Conservation (phyloP, 2,888 invertebrate species). For the Drosophila formosana region DNA sequence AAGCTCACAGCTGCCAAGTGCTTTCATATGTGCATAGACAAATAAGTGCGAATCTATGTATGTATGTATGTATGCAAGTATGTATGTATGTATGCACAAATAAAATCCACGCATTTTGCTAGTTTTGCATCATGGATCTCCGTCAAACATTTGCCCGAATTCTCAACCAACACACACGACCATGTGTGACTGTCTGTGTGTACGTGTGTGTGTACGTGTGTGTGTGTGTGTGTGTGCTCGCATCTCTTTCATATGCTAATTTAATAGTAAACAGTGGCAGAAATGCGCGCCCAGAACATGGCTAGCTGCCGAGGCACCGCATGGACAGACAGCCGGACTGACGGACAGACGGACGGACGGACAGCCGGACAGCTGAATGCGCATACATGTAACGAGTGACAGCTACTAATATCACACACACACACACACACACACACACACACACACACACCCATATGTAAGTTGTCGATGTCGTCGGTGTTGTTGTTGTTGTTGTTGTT, state of each 20-base stretch:
- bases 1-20: constrained; percentile 1
- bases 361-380: constrained; percentile 34
- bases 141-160: constrained; percentile 26
- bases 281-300: constrained; percentile 45
- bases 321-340: constrained; percentile 9
- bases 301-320: constrained; percentile 13
- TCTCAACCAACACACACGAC: neutral
- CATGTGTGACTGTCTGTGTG: neutral
- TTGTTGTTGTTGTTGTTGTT: constrained; percentile 28
- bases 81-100: constrained; percentile 20
- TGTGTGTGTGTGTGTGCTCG: constrained; percentile 19
- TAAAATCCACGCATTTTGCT: constrained; percentile 36
- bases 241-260: constrained; percentile 69
- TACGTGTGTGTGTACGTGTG: neutral
- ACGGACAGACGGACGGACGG: constrained; percentile 2
- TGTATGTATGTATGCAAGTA: constrained; percentile 1
- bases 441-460: constrained; percentile 2
- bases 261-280: constrained; percentile 68
- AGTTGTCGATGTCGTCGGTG: constrained; percentile 1
- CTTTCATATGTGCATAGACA: neutral
- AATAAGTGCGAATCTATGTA: neutral
- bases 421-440: neutral
- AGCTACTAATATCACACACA: constrained; percentile 66
- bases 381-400: constrained; percentile 61
- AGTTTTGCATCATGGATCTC: constrained; percentile 32